These are phyloP conservation scores for Deladenus siricidicola DNA, from an alignment of 2,888 invertebrate species.

Conservation along the genomic window DNA sequence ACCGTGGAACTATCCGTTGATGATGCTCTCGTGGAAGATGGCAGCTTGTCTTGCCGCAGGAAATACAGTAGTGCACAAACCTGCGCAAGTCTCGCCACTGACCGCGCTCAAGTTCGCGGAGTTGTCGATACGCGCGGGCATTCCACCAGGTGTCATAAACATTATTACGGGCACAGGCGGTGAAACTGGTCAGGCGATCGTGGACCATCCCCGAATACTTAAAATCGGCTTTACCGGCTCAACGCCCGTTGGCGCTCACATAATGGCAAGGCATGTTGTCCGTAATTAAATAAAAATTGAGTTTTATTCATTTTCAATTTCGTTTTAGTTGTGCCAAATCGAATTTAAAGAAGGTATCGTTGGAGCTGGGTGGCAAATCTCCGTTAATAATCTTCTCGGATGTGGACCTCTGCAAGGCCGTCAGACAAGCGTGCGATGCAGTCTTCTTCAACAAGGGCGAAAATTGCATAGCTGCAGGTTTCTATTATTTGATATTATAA, in stretches of 20 bases:
- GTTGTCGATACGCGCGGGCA: slow-evolving; percentile 76
- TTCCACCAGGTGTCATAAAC: slow-evolving; percentile 84
- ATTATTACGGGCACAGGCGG: slow-evolving; percentile 63
- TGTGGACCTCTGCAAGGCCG: slow-evolving; percentile 85
- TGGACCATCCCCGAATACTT: slow-evolving; percentile 73
- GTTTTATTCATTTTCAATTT: background rate
- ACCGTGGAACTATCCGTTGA: slow-evolving; percentile 87
- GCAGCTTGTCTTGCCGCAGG: slow-evolving; percentile 92
- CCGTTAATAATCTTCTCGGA: slow-evolving; percentile 87
- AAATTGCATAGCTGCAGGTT: slow-evolving; percentile 76
- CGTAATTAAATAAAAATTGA: background rate
- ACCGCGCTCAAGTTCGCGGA: slow-evolving; percentile 67
- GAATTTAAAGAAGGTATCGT: slow-evolving; percentile 85
- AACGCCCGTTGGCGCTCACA: slow-evolving; percentile 78
- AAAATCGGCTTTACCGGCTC: slow-evolving; percentile 95
- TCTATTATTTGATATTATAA: slow-evolving; percentile 2
- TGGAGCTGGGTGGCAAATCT: slow-evolving; percentile 91
- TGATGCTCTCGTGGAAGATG: slow-evolving; percentile 99
- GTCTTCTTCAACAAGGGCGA: slow-evolving; percentile 98
- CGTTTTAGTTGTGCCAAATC: slow-evolving; percentile 69
- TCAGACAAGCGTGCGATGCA: slow-evolving; percentile 59
- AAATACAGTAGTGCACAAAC: slow-evolving; percentile 90
- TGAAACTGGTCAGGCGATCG: slow-evolving; percentile 71
- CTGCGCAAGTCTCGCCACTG: slow-evolving; percentile 63
- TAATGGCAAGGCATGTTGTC: slow-evolving; percentile 75